phyloP scores from a whole-genome alignment of 1,140 invertebrate species.

The Nephila pilipes region DNA sequence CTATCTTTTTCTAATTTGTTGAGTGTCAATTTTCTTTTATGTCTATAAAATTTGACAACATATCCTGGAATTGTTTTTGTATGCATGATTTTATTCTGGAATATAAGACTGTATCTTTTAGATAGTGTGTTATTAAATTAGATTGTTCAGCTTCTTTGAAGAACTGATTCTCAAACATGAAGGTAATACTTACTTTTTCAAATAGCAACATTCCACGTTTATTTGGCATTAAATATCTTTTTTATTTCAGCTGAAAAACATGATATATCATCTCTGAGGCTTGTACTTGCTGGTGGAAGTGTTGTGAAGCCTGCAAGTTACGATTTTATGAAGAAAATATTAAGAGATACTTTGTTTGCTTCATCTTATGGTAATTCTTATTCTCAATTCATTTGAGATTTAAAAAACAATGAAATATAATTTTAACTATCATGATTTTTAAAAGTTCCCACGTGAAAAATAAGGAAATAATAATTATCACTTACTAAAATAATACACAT shows the following conservation, averaged over 20 bases:
- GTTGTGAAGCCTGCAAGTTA: background rate
- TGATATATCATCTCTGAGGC: background rate
- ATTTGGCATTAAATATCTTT: background rate
- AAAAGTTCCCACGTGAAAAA: background rate
- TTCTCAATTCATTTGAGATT: background rate
- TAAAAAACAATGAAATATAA: too few relatives aligned
- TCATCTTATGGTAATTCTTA: background rate
- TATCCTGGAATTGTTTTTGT: background rate
- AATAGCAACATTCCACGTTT: background rate
- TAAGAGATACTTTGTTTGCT: background rate
- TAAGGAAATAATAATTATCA: background rate
- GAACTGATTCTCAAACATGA: background rate
- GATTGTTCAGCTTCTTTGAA: too few relatives aligned
- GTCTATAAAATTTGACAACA: background rate
- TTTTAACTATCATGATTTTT: background rate
- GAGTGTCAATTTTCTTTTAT: too few relatives aligned
- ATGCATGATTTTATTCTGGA: background rate
- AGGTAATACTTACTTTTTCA: background rate
- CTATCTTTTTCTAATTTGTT: too few relatives aligned
- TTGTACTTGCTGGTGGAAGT: background rate
- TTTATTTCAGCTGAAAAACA: conserved; percentile 7
- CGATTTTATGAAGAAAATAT: background rate
- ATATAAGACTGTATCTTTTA: background rate
- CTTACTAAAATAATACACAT: background rate
- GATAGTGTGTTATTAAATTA: too few relatives aligned